These are phyloP conservation scores for Ornithoptera alexandrae DNA, from an alignment of 2,888 invertebrate species.

Conservation along the genomic window DNA sequence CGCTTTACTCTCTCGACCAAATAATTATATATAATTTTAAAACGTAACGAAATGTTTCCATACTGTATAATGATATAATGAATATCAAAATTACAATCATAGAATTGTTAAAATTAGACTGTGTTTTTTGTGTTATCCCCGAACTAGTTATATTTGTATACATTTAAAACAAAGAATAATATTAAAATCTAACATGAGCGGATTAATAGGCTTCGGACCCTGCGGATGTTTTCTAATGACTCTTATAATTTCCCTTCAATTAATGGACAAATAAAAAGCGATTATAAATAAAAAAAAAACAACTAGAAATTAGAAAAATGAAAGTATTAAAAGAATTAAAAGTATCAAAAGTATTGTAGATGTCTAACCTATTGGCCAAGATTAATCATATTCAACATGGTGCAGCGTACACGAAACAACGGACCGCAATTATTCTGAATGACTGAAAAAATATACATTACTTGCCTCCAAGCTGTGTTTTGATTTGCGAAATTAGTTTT, in stretches of 20 bases:
- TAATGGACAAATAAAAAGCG: neutral
- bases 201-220: too few species aligned
- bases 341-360: conserved; percentile 30
- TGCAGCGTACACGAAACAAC: conserved; percentile 33
- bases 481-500: conserved; percentile 30
- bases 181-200: too few species aligned
- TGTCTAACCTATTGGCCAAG: conserved; percentile 39
- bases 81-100: neutral
- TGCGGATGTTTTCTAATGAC: too few species aligned
- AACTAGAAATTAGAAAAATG: too few species aligned
- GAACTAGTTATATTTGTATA: too few species aligned
- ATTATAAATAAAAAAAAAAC: neutral
- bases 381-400: conserved; percentile 34
- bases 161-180: too few species aligned
- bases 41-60: neutral
- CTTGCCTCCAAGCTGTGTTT: conserved; percentile 25
- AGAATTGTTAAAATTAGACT: neutral
- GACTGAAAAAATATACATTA: conserved; percentile 29
- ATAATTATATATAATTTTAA: conserved; percentile 2
- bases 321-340: neutral
- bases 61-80: neutral
- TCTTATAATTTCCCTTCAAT: too few species aligned
- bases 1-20: neutral
- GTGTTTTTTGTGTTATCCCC: too few species aligned
- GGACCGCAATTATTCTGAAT: conserved; percentile 35